Evolutionary conservation across 2,888 invertebrate species (phyloP), one percentile per base, ranked within the genome.

Genomic region (Eutolmus rufibarbis): DNA sequence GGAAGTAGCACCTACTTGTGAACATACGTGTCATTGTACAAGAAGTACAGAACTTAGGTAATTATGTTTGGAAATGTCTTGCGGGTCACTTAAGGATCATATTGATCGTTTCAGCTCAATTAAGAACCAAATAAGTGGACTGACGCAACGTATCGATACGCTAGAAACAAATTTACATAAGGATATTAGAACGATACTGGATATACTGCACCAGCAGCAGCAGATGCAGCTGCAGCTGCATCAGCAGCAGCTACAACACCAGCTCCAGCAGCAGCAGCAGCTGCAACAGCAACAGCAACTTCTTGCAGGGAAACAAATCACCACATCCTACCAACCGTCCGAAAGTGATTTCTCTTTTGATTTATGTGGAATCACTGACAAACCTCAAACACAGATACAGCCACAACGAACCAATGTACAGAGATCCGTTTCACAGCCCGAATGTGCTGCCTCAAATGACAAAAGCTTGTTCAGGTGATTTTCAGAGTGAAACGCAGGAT

Each of bases 331-430:
- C 89, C 91, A 90, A 88, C 91, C 90, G 90, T 91, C 91, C 90
- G 91, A 90, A 89, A 91, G 91, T 90, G 91, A 91, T 90, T 90
- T 91, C 88, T 90, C 91, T 87, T 90, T 91, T 89, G 91, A 91
- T 89, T 89, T 90, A 89, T 89, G 89, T 89, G 89, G 88, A 89
- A 87, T 87, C 84, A 87, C 88, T 85, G 88, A 88, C 34, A 89
- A 89, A 87, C 88, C 87, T 89, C 88, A 89, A 89, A 88, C 81
- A 87, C 89, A 89, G 88, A 88, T 88, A 88, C 88, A 89, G 77
- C 88, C 87, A 89, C 89, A 90, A 89, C 89, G 90, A 90, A 90
- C 89, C 87, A 90, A 90, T 89, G 90, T 91, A 77, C 90, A 90
- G 88, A 89, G 90, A 89, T 91, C 90, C 88, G 89, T 90, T 89